Percentiles rank a stretch among this genome's conserved stretches.
Evolutionary conservation across 2,113 vertebrate genomes (phyloP).

Genomic region (Isichthys henryi): DNA sequence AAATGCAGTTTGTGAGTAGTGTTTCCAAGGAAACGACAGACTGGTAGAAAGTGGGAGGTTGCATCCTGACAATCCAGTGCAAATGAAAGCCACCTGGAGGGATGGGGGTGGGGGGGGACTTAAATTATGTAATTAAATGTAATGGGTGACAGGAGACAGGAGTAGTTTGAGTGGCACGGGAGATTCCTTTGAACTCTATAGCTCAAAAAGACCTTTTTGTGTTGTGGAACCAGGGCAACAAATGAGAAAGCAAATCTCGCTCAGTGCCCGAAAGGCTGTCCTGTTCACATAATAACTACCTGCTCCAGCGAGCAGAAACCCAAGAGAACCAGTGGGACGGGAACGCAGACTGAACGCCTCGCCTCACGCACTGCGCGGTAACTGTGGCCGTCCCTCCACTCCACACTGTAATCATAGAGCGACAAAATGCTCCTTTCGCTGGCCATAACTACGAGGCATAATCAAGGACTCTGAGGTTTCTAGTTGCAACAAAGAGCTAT

Average conservation of each 20-base stretch:
- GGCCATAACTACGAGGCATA: neutral
- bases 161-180: neutral
- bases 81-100: conserved; percentile 8
- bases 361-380: neutral
- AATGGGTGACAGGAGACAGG: neutral
- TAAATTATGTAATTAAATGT: neutral
- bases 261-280: neutral
- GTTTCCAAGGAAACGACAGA: neutral
- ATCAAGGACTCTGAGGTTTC: neutral
- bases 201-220: neutral
- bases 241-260: neutral
- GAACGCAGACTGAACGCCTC: no score
- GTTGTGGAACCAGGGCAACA: neutral
- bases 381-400: neutral
- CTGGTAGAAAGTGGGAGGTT: conserved; percentile 24
- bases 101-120: neutral
- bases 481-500: neutral
- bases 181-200: neutral
- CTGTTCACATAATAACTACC: neutral
- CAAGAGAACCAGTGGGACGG: neutral
- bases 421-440: neutral
- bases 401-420: neutral
- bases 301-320: neutral
- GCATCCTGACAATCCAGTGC: conserved; percentile 21
- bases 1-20: conserved; percentile 18